A percentile compares a stretch with the other conserved stretches of the same genome.
These are phyloP conservation scores for Macquaria ambigua DNA, from an alignment of 2,113 vertebrate species.

Conservation along the genomic window DNA sequence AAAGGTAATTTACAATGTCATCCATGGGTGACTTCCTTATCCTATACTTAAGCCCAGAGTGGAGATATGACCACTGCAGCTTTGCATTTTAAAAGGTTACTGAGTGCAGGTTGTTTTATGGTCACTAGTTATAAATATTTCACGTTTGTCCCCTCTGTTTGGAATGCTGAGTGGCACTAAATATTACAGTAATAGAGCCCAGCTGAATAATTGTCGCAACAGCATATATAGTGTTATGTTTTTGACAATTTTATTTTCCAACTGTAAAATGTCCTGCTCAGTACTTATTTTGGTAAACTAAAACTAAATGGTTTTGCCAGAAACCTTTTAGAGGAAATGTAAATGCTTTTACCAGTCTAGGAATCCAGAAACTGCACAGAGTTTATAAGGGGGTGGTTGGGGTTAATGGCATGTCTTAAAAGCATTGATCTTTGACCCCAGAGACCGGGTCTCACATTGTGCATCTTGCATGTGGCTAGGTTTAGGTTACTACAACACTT, in stretches of 20 bases:
- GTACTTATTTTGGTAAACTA: not conserved
- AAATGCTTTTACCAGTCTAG: no score
- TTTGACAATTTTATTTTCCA: not conserved
- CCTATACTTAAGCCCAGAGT: no score
- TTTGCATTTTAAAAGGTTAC: not conserved
- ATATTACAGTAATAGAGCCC: not conserved
- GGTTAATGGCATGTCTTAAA: no score
- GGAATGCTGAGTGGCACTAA: not conserved
- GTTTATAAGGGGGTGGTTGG: no score
- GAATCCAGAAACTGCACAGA: no score
- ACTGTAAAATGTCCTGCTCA: not conserved
- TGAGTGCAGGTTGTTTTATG: not conserved
- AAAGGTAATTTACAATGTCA: slow-evolving; percentile 5
- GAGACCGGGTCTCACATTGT: no score
- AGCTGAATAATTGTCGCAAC: not conserved
- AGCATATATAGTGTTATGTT: not conserved
- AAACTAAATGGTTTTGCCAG: no score
- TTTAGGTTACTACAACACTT: no score
- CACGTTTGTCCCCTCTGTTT: not conserved
- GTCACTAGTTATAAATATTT: not conserved
- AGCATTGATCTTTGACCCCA: no score
- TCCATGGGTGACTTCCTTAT: not conserved
- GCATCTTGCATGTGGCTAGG: no score
- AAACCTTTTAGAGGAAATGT: no score
- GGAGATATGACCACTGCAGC: no score